Conservation (phyloP, 92 coral and sea anemone species). For the Porites evermanni region DNA sequence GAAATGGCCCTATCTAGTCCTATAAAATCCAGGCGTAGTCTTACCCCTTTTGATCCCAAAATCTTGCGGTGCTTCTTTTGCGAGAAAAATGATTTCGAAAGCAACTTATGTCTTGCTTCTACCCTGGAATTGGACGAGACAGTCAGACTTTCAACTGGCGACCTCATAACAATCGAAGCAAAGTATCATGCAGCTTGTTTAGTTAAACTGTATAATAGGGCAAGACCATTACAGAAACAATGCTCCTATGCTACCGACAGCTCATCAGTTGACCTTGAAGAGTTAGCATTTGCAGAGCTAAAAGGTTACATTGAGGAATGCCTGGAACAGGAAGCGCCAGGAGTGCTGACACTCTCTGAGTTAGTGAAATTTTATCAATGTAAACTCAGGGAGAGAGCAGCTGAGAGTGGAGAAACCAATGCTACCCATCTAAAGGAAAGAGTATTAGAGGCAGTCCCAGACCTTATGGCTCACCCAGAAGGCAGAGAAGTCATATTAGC, state of each 20-base stretch:
- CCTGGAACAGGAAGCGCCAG: conserved; percentile 54
- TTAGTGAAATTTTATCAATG: conserved; percentile 47
- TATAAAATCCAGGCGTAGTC: conserved; percentile 43
- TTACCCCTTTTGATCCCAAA: conserved; percentile 7
- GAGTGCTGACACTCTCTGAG: conserved; percentile 55
- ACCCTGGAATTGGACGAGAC: conserved; percentile 56
- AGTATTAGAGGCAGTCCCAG: conserved; percentile 62
- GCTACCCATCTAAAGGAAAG: conserved; percentile 68
- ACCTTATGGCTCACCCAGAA: conserved; percentile 68
- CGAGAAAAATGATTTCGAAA: conserved; percentile 32
- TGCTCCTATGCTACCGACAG: conserved; percentile 39
- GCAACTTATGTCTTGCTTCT: conserved; percentile 56
- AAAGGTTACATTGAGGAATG: conserved; percentile 68
- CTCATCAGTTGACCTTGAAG: conserved; percentile 53
- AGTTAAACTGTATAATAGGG: conserved; percentile 46
- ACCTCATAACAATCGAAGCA: conserved; percentile 71
- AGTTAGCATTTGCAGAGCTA: conserved; percentile 74
- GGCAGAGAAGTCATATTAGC: conserved; percentile 65
- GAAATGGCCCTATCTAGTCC: conserved; percentile 40
- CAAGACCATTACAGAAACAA: conserved; percentile 49
- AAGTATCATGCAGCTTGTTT: conserved; percentile 65
- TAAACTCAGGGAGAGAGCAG: conserved; percentile 58
- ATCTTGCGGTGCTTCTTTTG: conserved; percentile 57
- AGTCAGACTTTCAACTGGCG: conserved; percentile 63
- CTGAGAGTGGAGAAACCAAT: conserved; percentile 45